These are phyloP conservation scores for Odontomyia ornata DNA, from an alignment of 2,888 invertebrate genomes.

Conservation along the genomic window DNA sequence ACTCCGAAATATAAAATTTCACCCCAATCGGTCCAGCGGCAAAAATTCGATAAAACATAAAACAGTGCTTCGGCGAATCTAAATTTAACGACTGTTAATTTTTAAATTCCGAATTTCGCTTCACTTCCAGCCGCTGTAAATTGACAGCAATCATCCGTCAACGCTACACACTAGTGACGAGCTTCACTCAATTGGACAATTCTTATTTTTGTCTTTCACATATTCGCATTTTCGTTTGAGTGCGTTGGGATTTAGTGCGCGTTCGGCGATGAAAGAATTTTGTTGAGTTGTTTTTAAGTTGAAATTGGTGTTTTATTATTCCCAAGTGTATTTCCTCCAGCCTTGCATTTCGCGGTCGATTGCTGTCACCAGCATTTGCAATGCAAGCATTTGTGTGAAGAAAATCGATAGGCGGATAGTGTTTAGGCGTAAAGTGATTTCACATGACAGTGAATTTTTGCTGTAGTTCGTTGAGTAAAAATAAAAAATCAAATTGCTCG, in stretches of 20 bases:
- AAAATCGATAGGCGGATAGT: constrained; percentile 16
- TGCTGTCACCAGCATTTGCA: not conserved
- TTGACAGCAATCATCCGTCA: too few species aligned
- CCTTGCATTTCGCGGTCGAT: not conserved
- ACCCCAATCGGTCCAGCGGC: too few species aligned
- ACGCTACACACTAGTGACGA: not conserved
- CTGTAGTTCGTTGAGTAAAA: too few species aligned
- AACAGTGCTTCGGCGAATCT: too few species aligned
- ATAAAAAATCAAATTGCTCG: not conserved
- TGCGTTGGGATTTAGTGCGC: constrained; percentile 13
- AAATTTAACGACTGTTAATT: too few species aligned
- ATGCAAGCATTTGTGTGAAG: not conserved
- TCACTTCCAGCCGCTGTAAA: too few species aligned
- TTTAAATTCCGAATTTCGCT: too few species aligned
- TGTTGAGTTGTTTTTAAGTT: constrained; percentile 6
- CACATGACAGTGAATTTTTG: too few species aligned
- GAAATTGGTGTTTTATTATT: not conserved
- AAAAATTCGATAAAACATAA: too few species aligned
- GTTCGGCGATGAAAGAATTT: constrained; percentile 12
- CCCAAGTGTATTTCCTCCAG: constrained; percentile 18
- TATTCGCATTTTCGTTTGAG: not conserved
- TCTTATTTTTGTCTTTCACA: not conserved
- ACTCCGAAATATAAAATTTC: too few species aligned
- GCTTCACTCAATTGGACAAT: constrained; percentile 18
- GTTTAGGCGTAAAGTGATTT: not conserved